Conservation (phyloP, 1,140 invertebrate species). For the Leptopilina clavipes region DNA sequence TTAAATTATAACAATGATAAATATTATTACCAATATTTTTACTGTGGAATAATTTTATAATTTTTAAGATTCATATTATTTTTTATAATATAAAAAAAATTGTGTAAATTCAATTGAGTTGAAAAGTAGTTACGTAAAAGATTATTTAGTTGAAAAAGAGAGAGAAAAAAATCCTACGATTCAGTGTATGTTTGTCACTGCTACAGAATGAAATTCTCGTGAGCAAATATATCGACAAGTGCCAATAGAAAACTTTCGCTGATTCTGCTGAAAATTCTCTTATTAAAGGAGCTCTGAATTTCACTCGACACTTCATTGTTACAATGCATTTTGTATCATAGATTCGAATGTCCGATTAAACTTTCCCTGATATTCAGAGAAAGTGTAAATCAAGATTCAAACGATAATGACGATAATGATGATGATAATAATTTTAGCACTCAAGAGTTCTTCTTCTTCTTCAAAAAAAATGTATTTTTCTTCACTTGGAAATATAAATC, state of each 20-base stretch:
- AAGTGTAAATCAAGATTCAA: conserved; percentile 47
- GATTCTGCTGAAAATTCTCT: conserved; percentile 53
- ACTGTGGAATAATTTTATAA: too few relatives aligned
- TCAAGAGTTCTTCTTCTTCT: neutral
- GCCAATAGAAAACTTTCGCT: conserved; percentile 60
- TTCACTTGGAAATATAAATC: too few relatives aligned
- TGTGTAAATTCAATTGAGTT: too few relatives aligned
- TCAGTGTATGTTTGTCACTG: conserved; percentile 38
- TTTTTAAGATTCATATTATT: too few relatives aligned
- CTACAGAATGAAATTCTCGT: conserved; percentile 51
- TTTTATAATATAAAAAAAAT: too few relatives aligned
- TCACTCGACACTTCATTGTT: conserved; percentile 56
- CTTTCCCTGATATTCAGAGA: conserved; percentile 57
- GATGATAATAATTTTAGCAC: neutral
- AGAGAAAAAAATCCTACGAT: neutral
- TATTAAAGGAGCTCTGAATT: conserved; percentile 51
- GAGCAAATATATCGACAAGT: conserved; percentile 47
- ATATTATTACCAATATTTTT: too few relatives aligned
- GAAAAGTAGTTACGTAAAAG: conserved; percentile 3
- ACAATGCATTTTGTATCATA: conserved; percentile 61
- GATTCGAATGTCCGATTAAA: conserved; percentile 54
- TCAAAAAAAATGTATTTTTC: too few relatives aligned
- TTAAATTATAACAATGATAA: too few relatives aligned
- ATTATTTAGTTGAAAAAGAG: neutral
- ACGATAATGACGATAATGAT: neutral